These are phyloP conservation scores for Megalurothrips usitatus DNA, from an alignment of 2,888 invertebrate species.

Conservation along the genomic window DNA sequence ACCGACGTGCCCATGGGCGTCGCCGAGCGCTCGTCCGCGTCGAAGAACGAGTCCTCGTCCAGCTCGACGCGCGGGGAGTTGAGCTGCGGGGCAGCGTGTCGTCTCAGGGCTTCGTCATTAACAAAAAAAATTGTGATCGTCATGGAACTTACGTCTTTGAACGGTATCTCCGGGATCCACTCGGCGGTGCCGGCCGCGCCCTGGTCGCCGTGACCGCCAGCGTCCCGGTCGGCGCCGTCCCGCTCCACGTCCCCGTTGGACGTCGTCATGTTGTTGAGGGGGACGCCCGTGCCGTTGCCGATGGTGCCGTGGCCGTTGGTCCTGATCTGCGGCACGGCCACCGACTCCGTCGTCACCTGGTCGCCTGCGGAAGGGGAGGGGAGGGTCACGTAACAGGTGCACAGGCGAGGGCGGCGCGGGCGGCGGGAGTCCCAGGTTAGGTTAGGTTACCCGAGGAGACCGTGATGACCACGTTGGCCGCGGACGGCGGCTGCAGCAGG, in stretches of 20 bases:
- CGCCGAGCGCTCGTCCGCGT: slow-evolving; percentile 36
- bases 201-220: slow-evolving; percentile 46
- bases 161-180: slow-evolving; percentile 90
- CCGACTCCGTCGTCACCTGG: slow-evolving; percentile 5
- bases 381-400: background rate
- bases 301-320: background rate
- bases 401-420: background rate
- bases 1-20: slow-evolving; percentile 33
- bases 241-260: background rate
- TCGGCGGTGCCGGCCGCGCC: slow-evolving; percentile 60
- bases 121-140: too few relatives aligned
- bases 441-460: background rate
- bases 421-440: too few relatives aligned
- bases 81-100: background rate
- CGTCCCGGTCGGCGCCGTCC: background rate
- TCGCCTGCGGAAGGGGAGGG: background rate
- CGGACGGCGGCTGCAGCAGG: slow-evolving; percentile 3
- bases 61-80: slow-evolving; percentile 34
- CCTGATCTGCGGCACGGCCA: background rate
- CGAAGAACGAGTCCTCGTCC: slow-evolving; percentile 45
- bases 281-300: background rate
- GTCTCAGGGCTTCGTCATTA: too few relatives aligned
- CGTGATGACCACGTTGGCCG: background rate
- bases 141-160: slow-evolving; percentile 68
- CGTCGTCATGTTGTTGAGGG: background rate